phyloP scores from a whole-genome alignment of 2,797 vertebrate species.

The Halcyon chelicuti region DNA sequence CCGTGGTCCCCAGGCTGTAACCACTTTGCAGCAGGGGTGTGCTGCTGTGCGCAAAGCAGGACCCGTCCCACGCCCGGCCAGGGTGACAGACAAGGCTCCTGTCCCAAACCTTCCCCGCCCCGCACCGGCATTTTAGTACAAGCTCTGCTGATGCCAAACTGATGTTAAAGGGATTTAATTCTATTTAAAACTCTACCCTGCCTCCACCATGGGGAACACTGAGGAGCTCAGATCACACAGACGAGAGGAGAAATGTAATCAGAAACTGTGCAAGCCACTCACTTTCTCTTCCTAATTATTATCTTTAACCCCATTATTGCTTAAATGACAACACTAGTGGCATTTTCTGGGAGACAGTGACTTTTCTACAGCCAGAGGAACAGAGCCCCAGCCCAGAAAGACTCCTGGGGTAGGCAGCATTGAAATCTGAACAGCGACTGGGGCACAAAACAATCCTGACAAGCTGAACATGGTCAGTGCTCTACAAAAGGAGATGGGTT shows the following conservation, averaged over 20 bases:
- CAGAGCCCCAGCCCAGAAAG: background rate
- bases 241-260: background rate
- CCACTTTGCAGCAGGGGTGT: background rate
- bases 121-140: background rate
- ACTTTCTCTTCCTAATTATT: conserved; percentile 8
- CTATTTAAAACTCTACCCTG: conserved; percentile 54
- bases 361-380: background rate
- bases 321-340: background rate
- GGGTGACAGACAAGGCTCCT: background rate
- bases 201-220: background rate
- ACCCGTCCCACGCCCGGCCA: fast-evolving
- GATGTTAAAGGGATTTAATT: conserved; percentile 32
- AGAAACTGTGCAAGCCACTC: background rate
- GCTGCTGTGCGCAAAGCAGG: background rate
- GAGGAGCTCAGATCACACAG: background rate
- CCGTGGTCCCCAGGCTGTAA: background rate
- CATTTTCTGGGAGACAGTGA: background rate
- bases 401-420: background rate
- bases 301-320: background rate
- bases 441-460: background rate
- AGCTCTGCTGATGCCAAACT: background rate
- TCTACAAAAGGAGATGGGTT: background rate
- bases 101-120: background rate
- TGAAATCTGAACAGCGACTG: background rate
- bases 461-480: background rate